Conservation (phyloP, 64 coral and sea anemone species). For the Cladopsammia gracilis region DNA sequence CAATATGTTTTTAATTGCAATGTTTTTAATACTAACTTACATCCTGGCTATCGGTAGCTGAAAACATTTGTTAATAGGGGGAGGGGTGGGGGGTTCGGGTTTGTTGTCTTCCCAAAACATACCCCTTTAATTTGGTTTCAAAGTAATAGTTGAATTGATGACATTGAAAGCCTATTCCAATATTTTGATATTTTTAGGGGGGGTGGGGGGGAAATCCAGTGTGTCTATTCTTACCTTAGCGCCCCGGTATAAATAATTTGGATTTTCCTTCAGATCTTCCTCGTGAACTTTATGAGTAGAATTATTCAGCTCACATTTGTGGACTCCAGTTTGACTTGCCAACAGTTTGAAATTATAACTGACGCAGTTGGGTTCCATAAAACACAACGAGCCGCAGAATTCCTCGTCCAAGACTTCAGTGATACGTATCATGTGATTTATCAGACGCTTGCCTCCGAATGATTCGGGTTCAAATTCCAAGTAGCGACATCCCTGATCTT, state of each 20-base stretch:
- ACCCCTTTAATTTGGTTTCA: too few species aligned
- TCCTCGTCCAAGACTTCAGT: neutral
- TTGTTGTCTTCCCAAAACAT: too few species aligned
- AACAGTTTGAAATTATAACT: neutral
- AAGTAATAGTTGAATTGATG: too few species aligned
- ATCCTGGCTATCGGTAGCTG: too few species aligned
- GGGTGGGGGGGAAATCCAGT: too few species aligned
- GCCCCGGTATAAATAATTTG: neutral
- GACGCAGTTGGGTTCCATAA: neutral
- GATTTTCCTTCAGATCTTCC: neutral
- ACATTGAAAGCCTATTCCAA: too few species aligned
- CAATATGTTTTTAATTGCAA: too few species aligned
- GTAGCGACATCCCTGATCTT: neutral
- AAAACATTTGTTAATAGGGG: too few species aligned
- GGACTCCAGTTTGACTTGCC: neutral
- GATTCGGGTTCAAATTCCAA: neutral
- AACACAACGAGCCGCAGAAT: neutral
- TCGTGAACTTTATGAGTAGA: neutral
- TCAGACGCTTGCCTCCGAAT: neutral
- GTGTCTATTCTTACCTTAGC: neutral
- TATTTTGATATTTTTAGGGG: neutral
- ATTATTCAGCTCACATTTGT: neutral
- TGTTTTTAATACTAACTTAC: too few species aligned
- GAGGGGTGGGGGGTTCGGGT: too few species aligned
- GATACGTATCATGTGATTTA: neutral